Base-by-base conservation (phyloP, 2,888 invertebrate species). In the Odontocolon sp. region DNA sequence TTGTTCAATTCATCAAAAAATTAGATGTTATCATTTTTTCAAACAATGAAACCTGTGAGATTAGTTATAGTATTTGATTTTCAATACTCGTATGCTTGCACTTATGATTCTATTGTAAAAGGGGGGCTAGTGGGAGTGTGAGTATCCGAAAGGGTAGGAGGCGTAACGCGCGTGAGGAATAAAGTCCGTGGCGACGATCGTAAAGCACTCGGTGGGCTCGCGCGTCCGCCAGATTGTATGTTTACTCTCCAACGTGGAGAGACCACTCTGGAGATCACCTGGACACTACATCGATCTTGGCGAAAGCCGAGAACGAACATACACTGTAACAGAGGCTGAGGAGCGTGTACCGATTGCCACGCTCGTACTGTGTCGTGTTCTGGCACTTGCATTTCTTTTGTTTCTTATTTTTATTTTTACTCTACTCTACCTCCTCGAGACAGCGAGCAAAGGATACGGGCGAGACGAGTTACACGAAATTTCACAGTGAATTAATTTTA, bases 271-370 rank as follows among this genome's bases (percentile, higher is more conserved):
- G 63, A 57, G 63, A 67, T 75, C 75, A 64, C 68, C 68, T 40
- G 72, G 63, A 75, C 74, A 71, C 78, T 79, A 79, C 81, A 84
- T 84, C 82, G 84, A 83, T 83, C 85, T 81, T 77, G 75, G 67
- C 79, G 79, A 83, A 81, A 83, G 81, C 77, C 80, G 80, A 82
- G 82, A n/a, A n/a, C 83, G 66, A 63, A 80, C 76, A 80, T 82
- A 40, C 59, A 66, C 50, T n/a, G n/a, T n/a, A n/a, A n/a, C n/a
- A n/a, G n/a, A n/a, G n/a, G n/a, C n/a, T n/a, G n/a, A n/a, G n/a
- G n/a, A n/a, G 33, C 47, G 52, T 33, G 38, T 59, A 59, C 57
- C 63, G 64, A 69, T 63, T 63, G 52, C 70, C 52, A 33, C 28
- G 38, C 61, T 36, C 33, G 40, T 54, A 71, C 63, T 68, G 63